Evolutionary conservation across 2,113 vertebrate species (phyloP), one percentile per base, ranked within the genome.

Genomic region (Podilymbus podiceps): DNA sequence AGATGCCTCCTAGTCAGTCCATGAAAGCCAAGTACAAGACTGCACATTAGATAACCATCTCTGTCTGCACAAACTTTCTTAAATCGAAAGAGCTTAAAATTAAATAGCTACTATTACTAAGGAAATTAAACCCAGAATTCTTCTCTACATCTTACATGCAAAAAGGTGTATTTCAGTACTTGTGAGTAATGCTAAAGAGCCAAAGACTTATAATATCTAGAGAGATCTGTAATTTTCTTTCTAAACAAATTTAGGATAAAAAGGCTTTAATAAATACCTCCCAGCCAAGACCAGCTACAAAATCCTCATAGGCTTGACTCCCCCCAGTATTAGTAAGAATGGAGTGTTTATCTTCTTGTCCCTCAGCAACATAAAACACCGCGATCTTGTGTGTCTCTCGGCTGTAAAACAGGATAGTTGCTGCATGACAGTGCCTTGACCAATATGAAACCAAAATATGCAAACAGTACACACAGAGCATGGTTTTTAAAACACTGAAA

Each of bases 381-480:
- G 99, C 99, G 38, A 99, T 99, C 97, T 99, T 99, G 98, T 99
- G 99, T 16, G 99, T 99, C 96, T 99, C 99, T 53, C 99, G 99
- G 97, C 99, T 99, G 87, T 88, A 97, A 97, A 93, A 95, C 60
- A 98, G 91, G 49, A 95, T 63, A 47, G 60, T 78, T 55, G 93
- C 38, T 72, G 59, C 49, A 66, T n/a, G 35, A 85, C 28, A 92
- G 63, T 47, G 31, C 27, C 40, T 82, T 89, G 60, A 86, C 25
- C 30, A 69, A 63, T 21, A 81, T 0, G 13, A 89, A 90, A 80
- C 31, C 8, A 85, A 93, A 74, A 68, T 27, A 84, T 11, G 38
- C 62, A 76, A 95, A 44, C 42, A 94, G 23, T 58, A 78, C 38
- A 71, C 14, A 67, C 4, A 84, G 33, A 82, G 11, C 19, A 56